Base-by-base conservation (phyloP, 2,888 invertebrate species). In the Rhorus exstirpatorius region DNA sequence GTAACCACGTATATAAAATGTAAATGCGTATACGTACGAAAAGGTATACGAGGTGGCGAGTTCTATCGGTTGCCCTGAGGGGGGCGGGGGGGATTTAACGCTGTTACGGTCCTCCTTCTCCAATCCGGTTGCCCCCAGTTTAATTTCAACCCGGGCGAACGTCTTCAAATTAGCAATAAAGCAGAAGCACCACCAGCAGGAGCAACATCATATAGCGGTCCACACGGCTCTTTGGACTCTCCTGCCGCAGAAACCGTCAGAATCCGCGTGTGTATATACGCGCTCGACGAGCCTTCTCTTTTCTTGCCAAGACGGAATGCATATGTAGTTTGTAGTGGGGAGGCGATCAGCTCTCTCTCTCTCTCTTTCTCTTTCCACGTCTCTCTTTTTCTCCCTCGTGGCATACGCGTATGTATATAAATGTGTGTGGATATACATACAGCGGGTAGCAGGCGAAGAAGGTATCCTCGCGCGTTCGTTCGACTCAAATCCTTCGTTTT, bases 121-220 rank as follows among this genome's bases (percentile, higher is more conserved):
- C 53, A 8, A 53, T 41, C 85, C 84, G 86, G 86, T 84, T 81
- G 83, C 86, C 88, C 86, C 86, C 87, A 91, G 88, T 91, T 90
- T 90, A 89, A 89, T 90, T 89, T 90, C 88, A 89, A 88, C 88
- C 87, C 86, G 88, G 86, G 83, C 87, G 89, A 89, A 90, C 88
- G 89, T 91, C 90, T 91, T 89, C 88, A 90, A 92, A 92, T 92
- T 91, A 92, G 91, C 91, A 90, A 91, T 91, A 91, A 91, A 91
- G 90, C 90, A 90, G 89, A 89, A 79, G 79, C 82, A 82, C 58
- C 79, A 67, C 24, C 41, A 65, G 75, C 65, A 58, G 71, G 46
- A 55, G 72, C 72, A 72, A 61, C 60, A 61, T 31, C 58, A 44
- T n/a, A 44, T n/a, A 44, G 58, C 51, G 67, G 51, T 10, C 65